These are phyloP conservation scores for Drosophila imparisetae DNA, from an alignment of 2,888 invertebrate species.

Conservation along the genomic window DNA sequence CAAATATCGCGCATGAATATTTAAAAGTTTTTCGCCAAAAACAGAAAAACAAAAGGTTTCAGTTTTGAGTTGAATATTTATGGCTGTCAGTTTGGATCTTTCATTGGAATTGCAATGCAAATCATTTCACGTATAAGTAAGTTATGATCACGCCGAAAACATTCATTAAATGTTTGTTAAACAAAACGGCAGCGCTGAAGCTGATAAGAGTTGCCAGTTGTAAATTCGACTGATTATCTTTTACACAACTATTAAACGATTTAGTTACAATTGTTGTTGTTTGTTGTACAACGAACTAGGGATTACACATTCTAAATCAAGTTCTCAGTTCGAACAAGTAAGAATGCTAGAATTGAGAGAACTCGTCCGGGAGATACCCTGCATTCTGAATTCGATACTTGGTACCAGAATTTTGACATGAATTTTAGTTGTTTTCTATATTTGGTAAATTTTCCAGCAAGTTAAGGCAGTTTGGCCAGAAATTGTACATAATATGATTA, in stretches of 20 bases:
- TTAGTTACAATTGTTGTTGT: constrained; percentile 40
- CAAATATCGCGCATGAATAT: constrained; percentile 78
- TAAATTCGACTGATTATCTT: constrained; percentile 63
- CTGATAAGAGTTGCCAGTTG: constrained; percentile 36
- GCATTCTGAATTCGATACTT: not conserved
- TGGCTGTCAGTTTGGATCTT: constrained; percentile 49
- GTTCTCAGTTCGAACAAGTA: not conserved
- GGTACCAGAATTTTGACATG: not conserved
- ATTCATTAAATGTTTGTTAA: constrained; percentile 28
- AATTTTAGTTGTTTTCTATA: not conserved
- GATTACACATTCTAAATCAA: constrained; percentile 42
- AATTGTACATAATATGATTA: not conserved
- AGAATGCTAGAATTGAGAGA: not conserved
- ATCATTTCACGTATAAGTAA: constrained; percentile 37
- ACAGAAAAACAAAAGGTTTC: constrained; percentile 50
- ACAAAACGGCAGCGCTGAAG: not conserved
- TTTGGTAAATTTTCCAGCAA: not conserved
- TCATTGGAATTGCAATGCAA: constrained; percentile 58
- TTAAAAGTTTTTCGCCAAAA: constrained; percentile 58
- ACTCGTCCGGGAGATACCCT: not conserved
- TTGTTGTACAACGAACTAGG: not conserved
- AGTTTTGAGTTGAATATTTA: constrained; percentile 59
- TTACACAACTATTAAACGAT: constrained; percentile 54
- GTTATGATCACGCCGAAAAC: constrained; percentile 34
- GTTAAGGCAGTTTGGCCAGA: not conserved